Evolutionary conservation across 2,888 invertebrate genomes (phyloP), one percentile per base, ranked within the genome.

Genomic region (Drosophila testacea): DNA sequence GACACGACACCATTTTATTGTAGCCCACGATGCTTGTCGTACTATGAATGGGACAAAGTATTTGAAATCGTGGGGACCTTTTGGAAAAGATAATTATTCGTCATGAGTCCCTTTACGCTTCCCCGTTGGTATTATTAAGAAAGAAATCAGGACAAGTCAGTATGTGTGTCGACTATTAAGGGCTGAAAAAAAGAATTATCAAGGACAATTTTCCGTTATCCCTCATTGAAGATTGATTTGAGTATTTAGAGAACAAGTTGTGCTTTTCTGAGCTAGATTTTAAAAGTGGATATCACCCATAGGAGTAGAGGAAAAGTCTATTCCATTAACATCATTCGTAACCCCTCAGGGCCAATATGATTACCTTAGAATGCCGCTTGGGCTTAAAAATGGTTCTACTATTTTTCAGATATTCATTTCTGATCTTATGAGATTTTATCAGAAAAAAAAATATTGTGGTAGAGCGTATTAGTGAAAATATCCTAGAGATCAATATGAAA

Each of bases 141-240:
- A 51, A 38, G 10, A 42, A 10, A 42, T 32, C 30, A 16, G 56
- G 9, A 28, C n/a, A n/a, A n/a, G n/a, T n/a, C n/a, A n/a, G n/a
- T n/a, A n/a, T 46, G 36, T 46, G 36, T 13, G 27, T 56, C 3
- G 56, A 46, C 10, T 46, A 56, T 36, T 6, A 47, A 5, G 47
- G 57, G 0, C 10, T 57, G 6, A 57, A 47, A n/a, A 47, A 57
- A 11, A 36, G 13, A 30, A 47, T 47, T 5, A 6, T 57, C 3
- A 39, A 39, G 16, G 39, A 56, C 1, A 56, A 46, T 46, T 56
- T 46, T 28, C 38, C 34, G 2, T 46, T 56, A 6, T 32, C 56
- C 7, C 11, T 56, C 0, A 46, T 56, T 4, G 56, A 56, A 13
- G 46, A 56, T n/a, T 56, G 46, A 6, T 7, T 56, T 2, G 36